Evolutionary conservation across 2,113 vertebrate genomes (phyloP), one percentile per base, ranked within the genome.

Genomic region (Xiphophorus hellerii): DNA sequence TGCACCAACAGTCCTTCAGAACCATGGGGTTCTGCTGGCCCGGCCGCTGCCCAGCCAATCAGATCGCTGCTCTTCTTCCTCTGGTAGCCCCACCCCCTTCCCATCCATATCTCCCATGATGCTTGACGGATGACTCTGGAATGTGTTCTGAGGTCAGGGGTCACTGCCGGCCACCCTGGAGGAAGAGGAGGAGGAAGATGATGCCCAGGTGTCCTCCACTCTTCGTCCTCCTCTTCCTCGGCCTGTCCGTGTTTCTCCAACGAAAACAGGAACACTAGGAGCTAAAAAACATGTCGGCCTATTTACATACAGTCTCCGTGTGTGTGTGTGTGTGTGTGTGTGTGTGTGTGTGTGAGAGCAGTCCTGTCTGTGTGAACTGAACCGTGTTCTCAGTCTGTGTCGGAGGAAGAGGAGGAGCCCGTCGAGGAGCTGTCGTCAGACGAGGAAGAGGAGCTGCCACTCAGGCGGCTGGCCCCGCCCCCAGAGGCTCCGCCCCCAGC

Each of bases 371-470:
- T 74, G 37, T 84, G 74, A 77, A 62, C 83, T 67, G 37, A 39
- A 27, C 20, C 10, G 14, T 6, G 82, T 84, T 86, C 86, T 95
- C 92, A 95, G 89, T 99, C 97, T 0, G 97, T 98, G 90, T 99
- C 97, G 78, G 97, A 97, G 90, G 96, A 98, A 81, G 97, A 98
- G 2, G 96, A 97, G 0, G 97, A 98, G 87, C 92, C 92, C 65
- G 92, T 93, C 65, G 92, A 93, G 84, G 97, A 97, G 88, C 96
- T 98, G 94, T 96, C 98, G 8, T 96, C 97, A 0, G 97, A 97
- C 76, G 97, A 97, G 72, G 97, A 97, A 0, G 97, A 99, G 71
- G 97, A 98, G 91, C 94, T 95, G 86, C 96, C 97, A 92, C 97
- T 99, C 89, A 99, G 95, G 58, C 96, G 93, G 29, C 96, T 97